Base-by-base conservation (phyloP, 2,888 invertebrate species). In the Caenorhabditis sp. region DNA sequence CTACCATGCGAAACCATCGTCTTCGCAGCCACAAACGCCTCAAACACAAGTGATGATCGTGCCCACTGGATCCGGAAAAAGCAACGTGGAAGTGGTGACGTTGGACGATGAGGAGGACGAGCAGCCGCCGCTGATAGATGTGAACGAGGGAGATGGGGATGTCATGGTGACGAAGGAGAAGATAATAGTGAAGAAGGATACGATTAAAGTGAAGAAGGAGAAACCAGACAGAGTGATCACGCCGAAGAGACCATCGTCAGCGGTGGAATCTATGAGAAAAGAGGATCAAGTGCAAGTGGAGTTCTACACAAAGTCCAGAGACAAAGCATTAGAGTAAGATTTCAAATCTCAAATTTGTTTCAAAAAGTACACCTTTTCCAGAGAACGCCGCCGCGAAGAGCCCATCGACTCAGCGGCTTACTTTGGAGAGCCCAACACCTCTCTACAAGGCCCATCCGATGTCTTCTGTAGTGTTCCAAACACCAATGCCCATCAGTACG, bases 341-440 rank as follows among this genome's bases (percentile, higher is more conserved):
- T 6, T 6, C 4, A 35, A 35, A 35, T 8, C 5, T 6, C 5
- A 8, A 35, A 35, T 35, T 4, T 4, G 31, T 8, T 35, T 35
- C 31, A 35, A 35, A 47, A 47, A 16, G 19, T 14, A n/a, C 47
- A 6, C 5, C n/a, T 47, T 47, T 59, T 59, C 7, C 59, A 59
- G 59, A 35, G 5, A 22, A 8, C 19, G 19, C 61, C 38, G 54
- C 8, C 24, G 24, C 24, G 54, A 26, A 5, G 24, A 26, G 14
- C 24, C 22, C 26, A 14, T 61, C 41, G 61, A 61, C 22, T 41
- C 61, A 7, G 14, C 28, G 3, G 16, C 47, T 22, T 49, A 58
- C 10, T 76, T 76, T 14, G 75, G 75, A 2, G 24, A 56, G 3
- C 1, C 51, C 5, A 75, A 75, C 58, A 66, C 41, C 4, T 66